Evolutionary conservation across 2,888 invertebrate genomes (phyloP).

Genomic region (Arctia plantaginis): DNA sequence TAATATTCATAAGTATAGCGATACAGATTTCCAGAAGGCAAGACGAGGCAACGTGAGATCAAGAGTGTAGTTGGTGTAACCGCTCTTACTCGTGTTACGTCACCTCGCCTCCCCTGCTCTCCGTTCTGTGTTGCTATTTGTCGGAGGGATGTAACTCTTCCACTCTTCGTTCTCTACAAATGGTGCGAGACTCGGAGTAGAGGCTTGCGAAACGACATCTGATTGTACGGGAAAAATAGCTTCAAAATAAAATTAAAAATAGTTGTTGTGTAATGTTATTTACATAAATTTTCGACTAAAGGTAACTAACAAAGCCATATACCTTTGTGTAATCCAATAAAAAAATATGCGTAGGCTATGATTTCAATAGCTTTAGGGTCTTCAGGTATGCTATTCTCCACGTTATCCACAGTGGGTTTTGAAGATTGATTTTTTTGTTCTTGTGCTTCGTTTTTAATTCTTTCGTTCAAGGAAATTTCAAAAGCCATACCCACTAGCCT

Average conservation of each 20-base stretch:
- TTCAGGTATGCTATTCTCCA: slow-evolving; percentile 43
- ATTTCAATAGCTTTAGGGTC: slow-evolving; percentile 87
- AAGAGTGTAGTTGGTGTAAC: no score
- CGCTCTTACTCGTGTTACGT: no score
- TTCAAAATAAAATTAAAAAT: neutral
- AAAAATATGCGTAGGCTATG: slow-evolving; percentile 92
- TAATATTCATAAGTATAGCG: neutral
- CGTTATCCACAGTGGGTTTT: slow-evolving; percentile 28
- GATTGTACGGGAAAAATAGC: neutral
- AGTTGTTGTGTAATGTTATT: no score
- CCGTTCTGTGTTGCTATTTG: no score
- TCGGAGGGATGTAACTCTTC: neutral
- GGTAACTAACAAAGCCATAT: neutral
- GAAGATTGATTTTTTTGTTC: slow-evolving; percentile 30
- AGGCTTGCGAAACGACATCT: neutral
- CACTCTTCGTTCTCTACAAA: neutral
- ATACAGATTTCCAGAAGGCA: neutral
- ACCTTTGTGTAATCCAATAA: slow-evolving; percentile 94
- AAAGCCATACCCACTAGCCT: slow-evolving; percentile 94
- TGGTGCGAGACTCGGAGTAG: neutral
- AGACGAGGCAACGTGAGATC: no score
- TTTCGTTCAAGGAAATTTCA: slow-evolving; percentile 86
- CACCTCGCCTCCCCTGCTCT: neutral
- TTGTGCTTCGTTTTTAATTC: slow-evolving; percentile 56
- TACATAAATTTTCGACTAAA: neutral